These are phyloP conservation scores for Aphidius colemani DNA, from an alignment of 2,888 invertebrate genomes.

Conservation along the genomic window DNA sequence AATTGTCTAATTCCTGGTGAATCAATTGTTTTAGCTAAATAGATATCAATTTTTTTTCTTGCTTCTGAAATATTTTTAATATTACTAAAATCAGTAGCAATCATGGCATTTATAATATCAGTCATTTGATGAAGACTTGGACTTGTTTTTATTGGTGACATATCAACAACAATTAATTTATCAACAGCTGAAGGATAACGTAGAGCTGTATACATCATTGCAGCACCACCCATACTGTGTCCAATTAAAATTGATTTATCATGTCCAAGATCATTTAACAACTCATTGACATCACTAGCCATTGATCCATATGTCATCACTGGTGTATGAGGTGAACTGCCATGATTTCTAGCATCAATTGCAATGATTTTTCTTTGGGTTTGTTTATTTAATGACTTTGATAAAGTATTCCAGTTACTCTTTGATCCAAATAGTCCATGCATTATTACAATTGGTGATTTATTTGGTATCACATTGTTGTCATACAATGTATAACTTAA, in stretches of 20 bases:
- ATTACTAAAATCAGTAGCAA: constrained; percentile 62
- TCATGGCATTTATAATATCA: constrained; percentile 71
- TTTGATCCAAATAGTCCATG: constrained; percentile 90
- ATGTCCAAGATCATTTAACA: constrained; percentile 70
- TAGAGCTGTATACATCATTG: constrained; percentile 84
- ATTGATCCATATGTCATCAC: constrained; percentile 76
- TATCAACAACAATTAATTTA: constrained; percentile 73
- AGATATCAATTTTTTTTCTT: constrained; percentile 69
- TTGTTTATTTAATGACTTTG: constrained; percentile 70
- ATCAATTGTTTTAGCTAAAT: constrained; percentile 66
- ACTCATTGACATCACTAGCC: constrained; percentile 72
- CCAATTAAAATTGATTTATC: constrained; percentile 76
- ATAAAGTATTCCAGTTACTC: constrained; percentile 82
- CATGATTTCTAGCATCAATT: constrained; percentile 93
- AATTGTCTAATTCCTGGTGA: constrained; percentile 71
- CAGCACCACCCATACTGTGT: constrained; percentile 96
- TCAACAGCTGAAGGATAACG: constrained; percentile 70
- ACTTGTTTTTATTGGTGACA: constrained; percentile 70
- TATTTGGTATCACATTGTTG: constrained; percentile 37
- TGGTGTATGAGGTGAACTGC: constrained; percentile 82
- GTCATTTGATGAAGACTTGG: constrained; percentile 69
- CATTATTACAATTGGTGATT: constrained; percentile 75
- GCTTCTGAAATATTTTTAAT: constrained; percentile 71
- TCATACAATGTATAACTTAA: constrained; percentile 71
- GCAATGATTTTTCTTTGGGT: constrained; percentile 73